phyloP scores from a whole-genome alignment of 2,888 invertebrate species.

The Cecidostiba fungosa region DNA sequence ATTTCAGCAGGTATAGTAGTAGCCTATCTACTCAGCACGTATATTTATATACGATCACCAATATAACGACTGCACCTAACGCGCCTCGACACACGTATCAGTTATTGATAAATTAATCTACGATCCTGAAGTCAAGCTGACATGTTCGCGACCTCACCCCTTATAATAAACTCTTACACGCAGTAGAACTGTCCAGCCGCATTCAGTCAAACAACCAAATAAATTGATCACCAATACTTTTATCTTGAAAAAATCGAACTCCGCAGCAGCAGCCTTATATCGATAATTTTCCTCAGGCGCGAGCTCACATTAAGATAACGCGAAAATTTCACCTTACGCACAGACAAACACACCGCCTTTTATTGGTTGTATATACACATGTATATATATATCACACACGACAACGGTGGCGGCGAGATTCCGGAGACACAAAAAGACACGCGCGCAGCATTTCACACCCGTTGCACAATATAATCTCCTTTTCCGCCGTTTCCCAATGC shows the following conservation, averaged over 20 bases:
- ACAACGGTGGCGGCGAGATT: not conserved
- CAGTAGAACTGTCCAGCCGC: not conserved
- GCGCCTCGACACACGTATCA: constrained; percentile 28
- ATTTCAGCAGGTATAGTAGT: not conserved
- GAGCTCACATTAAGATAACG: constrained; percentile 21
- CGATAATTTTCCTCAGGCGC: constrained; percentile 28
- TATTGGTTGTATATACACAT: not conserved
- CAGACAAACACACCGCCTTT: not conserved
- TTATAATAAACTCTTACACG: not conserved
- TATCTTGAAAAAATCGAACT: not conserved
- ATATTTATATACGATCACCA: not conserved
- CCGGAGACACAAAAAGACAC: constrained; percentile 13
- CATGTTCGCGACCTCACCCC: not conserved
- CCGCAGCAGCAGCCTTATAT: not conserved
- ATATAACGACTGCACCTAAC: not conserved
- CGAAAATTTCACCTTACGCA: not conserved
- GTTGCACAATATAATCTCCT: constrained; percentile 39
- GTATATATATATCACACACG: not conserved
- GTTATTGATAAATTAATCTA: constrained; percentile 45
- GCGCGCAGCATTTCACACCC: constrained; percentile 2
- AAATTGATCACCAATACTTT: constrained; percentile 12
- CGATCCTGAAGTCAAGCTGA: constrained; percentile 2
- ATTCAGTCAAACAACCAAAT: not conserved
- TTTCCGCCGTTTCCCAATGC: constrained; percentile 48
- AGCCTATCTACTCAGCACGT: not conserved